Evolutionary conservation across 2,888 invertebrate species (phyloP).

Genomic region (Chaitophorus viminalis): DNA sequence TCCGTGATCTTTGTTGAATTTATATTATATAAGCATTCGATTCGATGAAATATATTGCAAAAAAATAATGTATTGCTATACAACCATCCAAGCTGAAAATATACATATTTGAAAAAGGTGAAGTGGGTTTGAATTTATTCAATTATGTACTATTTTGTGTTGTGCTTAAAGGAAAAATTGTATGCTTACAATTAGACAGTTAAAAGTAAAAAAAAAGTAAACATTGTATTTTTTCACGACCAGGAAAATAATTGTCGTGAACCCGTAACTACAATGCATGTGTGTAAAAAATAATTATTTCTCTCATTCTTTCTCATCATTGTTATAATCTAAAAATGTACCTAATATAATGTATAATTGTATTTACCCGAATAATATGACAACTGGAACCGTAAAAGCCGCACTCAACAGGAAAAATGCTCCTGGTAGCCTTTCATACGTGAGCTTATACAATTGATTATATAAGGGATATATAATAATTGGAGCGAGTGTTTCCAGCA

Average conservation of each 20-base stretch:
- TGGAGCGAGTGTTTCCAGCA: slow-evolving; percentile 63
- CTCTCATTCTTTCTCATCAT: neutral
- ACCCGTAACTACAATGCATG: neutral
- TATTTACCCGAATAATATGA: slow-evolving; percentile 62
- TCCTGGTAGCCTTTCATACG: slow-evolving; percentile 62
- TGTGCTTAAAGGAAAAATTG: neutral
- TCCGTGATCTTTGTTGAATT: neutral
- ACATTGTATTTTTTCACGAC: neutral
- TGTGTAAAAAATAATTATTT: neutral
- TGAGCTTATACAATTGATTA: slow-evolving; percentile 63
- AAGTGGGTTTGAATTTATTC: neutral
- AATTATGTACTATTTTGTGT: neutral
- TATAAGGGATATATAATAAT: slow-evolving; percentile 63
- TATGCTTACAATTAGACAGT: neutral
- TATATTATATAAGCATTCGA: slow-evolving; percentile 8
- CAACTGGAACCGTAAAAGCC: slow-evolving; percentile 57
- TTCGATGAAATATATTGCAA: neutral
- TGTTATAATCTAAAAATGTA: neutral
- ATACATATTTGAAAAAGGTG: too few species aligned
- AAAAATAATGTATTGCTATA: neutral
- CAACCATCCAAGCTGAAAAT: neutral
- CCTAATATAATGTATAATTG: neutral
- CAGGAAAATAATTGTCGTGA: neutral
- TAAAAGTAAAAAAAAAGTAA: neutral
- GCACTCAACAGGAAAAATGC: slow-evolving; percentile 63